These are phyloP conservation scores for Aldabrachelys gigantea DNA, from an alignment of 2,113 vertebrate species.

Conservation along the genomic window DNA sequence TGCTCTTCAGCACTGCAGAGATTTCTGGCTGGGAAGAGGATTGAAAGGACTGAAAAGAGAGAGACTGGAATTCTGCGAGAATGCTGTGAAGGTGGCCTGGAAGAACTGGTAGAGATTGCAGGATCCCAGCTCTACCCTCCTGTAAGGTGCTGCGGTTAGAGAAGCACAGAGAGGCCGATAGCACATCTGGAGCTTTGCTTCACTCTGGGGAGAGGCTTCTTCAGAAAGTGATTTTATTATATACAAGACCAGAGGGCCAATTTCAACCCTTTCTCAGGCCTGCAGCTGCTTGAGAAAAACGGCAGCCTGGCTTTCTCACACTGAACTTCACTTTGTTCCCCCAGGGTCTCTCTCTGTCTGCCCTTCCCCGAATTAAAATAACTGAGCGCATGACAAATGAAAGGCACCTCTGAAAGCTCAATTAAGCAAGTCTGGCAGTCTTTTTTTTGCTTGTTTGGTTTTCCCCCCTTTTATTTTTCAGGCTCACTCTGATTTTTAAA, in stretches of 20 bases:
- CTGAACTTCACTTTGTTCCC: neutral
- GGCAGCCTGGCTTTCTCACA: neutral
- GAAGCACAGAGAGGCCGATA: neutral
- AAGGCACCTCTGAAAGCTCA: neutral
- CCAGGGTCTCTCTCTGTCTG: neutral
- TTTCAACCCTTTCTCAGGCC: neutral
- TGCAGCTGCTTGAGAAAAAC: neutral
- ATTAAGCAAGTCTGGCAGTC: neutral
- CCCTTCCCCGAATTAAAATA: neutral
- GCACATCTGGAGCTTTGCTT: neutral
- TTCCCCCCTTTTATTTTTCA: neutral
- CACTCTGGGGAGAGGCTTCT: neutral
- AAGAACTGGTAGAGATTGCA: neutral
- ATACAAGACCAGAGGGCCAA: neutral
- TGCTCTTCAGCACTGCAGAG: neutral
- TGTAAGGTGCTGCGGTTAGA: neutral
- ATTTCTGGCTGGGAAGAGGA: neutral
- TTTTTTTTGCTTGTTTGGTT: too few species aligned
- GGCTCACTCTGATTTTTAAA: too few species aligned
- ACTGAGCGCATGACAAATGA: neutral
- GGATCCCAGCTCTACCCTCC: neutral
- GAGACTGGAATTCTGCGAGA: rapidly evolving
- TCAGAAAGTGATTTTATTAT: neutral
- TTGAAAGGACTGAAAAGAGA: neutral
- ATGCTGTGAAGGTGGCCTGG: neutral